Conservation (phyloP, 2,797 vertebrate genomes). For the Falco rusticolus region DNA sequence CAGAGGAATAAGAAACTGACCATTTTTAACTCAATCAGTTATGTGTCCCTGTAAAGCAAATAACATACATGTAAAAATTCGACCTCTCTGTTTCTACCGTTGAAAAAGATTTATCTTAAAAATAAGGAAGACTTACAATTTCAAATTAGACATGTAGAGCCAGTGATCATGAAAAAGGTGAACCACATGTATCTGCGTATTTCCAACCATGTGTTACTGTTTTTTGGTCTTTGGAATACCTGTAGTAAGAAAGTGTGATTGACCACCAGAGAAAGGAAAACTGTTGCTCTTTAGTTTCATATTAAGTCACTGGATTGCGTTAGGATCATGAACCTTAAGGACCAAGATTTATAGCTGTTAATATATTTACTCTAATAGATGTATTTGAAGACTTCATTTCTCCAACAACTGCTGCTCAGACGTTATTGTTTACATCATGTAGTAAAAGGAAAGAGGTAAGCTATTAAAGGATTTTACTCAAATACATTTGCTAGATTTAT, state of each 20-base stretch:
- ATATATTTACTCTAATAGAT: constrained; percentile 78
- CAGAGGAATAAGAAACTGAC: background rate
- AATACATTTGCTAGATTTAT: background rate
- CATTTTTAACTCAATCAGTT: background rate
- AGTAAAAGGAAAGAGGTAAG: constrained; percentile 99
- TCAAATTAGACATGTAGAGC: background rate
- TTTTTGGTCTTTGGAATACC: background rate
- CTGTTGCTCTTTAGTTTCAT: background rate
- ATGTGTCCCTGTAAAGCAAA: background rate
- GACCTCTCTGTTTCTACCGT: background rate
- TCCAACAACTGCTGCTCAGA: constrained; percentile 97
- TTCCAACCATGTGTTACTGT: background rate
- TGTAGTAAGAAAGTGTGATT: background rate
- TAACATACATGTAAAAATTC: background rate
- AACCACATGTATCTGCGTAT: fast-evolving
- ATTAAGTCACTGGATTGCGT: background rate
- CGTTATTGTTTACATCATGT: constrained; percentile 95
- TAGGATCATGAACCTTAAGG: background rate
- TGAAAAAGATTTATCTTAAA: background rate
- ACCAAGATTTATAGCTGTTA: background rate
- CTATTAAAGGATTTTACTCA: constrained; percentile 8
- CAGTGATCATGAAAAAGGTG: background rate
- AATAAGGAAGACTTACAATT: background rate
- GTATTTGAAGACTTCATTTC: constrained; percentile 99
- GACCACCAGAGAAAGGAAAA: background rate